These are phyloP conservation scores for Polyodon spathula DNA, from an alignment of 2,113 vertebrate species.

Conservation along the genomic window DNA sequence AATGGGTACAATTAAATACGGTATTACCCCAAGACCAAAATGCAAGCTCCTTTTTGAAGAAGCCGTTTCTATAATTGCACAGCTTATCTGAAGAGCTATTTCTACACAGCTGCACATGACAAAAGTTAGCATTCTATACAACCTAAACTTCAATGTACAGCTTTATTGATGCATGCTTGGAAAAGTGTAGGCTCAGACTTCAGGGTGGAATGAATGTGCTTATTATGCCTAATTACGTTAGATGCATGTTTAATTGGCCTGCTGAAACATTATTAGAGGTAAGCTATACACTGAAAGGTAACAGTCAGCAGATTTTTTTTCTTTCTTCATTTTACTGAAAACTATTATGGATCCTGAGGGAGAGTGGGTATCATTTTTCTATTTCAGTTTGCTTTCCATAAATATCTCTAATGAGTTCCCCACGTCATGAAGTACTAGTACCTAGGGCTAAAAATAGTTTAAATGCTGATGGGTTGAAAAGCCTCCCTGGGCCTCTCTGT, in stretches of 20 bases:
- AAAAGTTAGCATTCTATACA: no score
- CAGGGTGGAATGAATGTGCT: no score
- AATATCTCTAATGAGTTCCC: constrained; percentile 60
- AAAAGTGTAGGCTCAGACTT: no score
- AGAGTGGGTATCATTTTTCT: constrained; percentile 46
- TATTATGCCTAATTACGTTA: constrained; percentile 13
- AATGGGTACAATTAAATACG: no score
- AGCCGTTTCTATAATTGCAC: no score
- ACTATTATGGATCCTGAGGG: constrained; percentile 53
- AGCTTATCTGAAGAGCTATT: no score
- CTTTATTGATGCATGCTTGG: no score
- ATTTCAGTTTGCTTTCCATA: constrained; percentile 59
- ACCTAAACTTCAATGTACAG: constrained; percentile 7
- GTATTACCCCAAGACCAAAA: no score
- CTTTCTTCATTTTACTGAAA: constrained; percentile 48
- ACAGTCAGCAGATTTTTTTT: constrained; percentile 53
- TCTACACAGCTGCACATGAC: no score
- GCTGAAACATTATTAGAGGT: constrained; percentile 58
- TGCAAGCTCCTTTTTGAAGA: no score
- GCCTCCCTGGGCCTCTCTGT: constrained; percentile 6
- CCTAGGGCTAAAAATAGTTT: constrained; percentile 58
- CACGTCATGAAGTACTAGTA: constrained; percentile 57
- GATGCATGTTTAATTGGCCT: constrained; percentile 49
- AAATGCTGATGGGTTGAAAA: constrained; percentile 32
- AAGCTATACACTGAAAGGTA: constrained; percentile 42